Base-by-base conservation (phyloP, 2,113 vertebrate species). In the Melanostigma gelatinosum region DNA sequence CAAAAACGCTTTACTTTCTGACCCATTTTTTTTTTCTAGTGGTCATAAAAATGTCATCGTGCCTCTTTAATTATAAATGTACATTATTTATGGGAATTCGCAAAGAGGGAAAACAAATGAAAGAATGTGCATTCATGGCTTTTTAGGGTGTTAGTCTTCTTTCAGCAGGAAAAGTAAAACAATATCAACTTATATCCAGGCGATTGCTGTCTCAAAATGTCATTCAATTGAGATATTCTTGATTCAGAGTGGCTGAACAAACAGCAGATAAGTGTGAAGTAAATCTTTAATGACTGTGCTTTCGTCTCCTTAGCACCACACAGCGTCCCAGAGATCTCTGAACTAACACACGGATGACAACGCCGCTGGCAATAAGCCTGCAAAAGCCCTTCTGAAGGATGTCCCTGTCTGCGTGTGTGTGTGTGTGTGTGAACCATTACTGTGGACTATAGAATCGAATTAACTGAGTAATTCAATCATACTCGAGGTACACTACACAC, bases 381-480 rank as follows among this genome's bases (percentile, higher is more conserved):
- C 78, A 86, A 79, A 89, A 88, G 54, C 79, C 75, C 67, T 42
- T 58, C 58, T 83, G 83, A 88, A 89, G 63, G 80, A 84, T 78
- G 87, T 82, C 72, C 63, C 67, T 74, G 48, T 63, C 6, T 65
- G 54, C 72, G 61, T 55, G 70, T 75, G 52, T 72, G 72, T 54
- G 72, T 54, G 46, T 73, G 77, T 81, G 40, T 32, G 22, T 83
- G 66, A 72, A 75, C 85, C 85, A 83, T 87, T 80, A 86, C 65
- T 83, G 82, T 85, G 75, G 85, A 89, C 82, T 58, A 79, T 54
- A 83, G 79, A 92, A 91, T 90, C 83, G 79, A 91, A 93, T 93
- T 92, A 92, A 91, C 87, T 82, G 75, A 85, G 89, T 93, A 91
- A 92, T 93, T 90, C 85, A 92, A 90, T 93, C 80, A 85, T 79